These are phyloP conservation scores for Semibalanus balanoides DNA, from an alignment of 1,140 invertebrate genomes.

Conservation along the genomic window DNA sequence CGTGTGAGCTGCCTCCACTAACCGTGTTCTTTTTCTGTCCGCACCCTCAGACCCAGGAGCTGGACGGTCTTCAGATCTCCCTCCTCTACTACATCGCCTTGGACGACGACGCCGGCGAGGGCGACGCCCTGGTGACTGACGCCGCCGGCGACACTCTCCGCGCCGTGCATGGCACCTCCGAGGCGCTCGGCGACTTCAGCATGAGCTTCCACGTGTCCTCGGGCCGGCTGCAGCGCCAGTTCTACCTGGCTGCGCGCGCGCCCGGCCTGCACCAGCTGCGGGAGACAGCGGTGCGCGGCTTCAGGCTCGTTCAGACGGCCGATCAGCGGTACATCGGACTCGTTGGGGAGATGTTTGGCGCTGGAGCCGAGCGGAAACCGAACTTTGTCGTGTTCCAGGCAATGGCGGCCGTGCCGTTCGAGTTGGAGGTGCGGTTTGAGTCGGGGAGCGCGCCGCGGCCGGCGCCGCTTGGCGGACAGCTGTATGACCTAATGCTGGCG, in stretches of 20 bases:
- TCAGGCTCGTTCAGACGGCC: slow-evolving; percentile 29
- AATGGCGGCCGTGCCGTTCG: slow-evolving; percentile 61
- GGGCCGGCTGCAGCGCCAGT: slow-evolving; percentile 49
- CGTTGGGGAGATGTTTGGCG: slow-evolving; percentile 29
- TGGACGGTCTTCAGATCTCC: slow-evolving; percentile 26
- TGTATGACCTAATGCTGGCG: slow-evolving; percentile 25
- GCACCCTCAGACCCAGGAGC: slow-evolving; percentile 9
- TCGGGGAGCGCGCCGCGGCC: slow-evolving; percentile 41
- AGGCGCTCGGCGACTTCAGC: slow-evolving; percentile 60
- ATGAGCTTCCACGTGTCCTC: slow-evolving; percentile 32
- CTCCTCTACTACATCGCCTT: slow-evolving; percentile 36
- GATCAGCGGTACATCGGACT: slow-evolving; percentile 31
- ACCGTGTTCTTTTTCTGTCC: background rate
- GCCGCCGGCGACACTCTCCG: slow-evolving; percentile 40
- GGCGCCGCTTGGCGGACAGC: slow-evolving; percentile 41
- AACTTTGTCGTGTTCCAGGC: slow-evolving; percentile 75
- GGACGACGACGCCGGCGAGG: slow-evolving; percentile 25
- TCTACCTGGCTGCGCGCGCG: slow-evolving; percentile 52
- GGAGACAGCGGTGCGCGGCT: slow-evolving; percentile 49
- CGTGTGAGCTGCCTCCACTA: too few relatives aligned
- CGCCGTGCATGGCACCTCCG: slow-evolving; percentile 58
- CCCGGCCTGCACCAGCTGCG: slow-evolving; percentile 57
- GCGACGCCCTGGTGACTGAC: slow-evolving; percentile 23
- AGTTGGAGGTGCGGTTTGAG: slow-evolving; percentile 71
- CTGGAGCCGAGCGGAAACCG: slow-evolving; percentile 29